Evolutionary conservation across 1,140 invertebrate species (phyloP).

Genomic region (Octopus sinensis): DNA sequence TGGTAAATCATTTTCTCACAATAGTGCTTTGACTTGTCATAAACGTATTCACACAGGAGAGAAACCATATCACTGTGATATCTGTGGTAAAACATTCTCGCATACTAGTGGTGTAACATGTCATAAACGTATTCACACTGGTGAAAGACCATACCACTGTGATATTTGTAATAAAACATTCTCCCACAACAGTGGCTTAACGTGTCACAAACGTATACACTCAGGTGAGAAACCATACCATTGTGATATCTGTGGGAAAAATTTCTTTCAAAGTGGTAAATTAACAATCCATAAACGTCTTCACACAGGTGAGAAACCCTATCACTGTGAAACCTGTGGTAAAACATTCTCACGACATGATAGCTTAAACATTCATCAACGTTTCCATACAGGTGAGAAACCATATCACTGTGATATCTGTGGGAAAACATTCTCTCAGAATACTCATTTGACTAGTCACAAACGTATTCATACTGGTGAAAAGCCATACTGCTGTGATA

Average conservation of each 20-base stretch:
- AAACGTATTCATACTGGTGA: slow-evolving; percentile 88
- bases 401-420: slow-evolving; percentile 78
- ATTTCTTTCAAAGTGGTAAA: background rate
- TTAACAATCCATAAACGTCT: background rate
- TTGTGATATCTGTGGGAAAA: background rate
- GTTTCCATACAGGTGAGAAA: slow-evolving; percentile 57
- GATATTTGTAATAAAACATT: too few relatives aligned
- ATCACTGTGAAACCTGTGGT: slow-evolving; percentile 72
- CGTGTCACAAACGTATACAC: too few relatives aligned
- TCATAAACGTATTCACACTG: too few relatives aligned
- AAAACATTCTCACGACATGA: slow-evolving; percentile 84
- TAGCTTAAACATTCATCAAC: slow-evolving; percentile 74
- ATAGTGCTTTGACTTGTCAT: too few relatives aligned
- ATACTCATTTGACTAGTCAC: slow-evolving; percentile 88
- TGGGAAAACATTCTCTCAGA: slow-evolving; percentile 79
- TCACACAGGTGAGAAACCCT: background rate
- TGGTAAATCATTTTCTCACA: too few relatives aligned
- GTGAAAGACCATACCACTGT: too few relatives aligned
- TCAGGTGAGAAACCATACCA: background rate
- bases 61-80: too few relatives aligned
- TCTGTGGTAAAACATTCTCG: too few relatives aligned
- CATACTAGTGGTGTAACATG: too few relatives aligned
- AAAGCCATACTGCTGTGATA: slow-evolving; percentile 87
- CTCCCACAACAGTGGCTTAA: too few relatives aligned
- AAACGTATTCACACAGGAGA: too few relatives aligned